phyloP scores from a whole-genome alignment of 2,888 invertebrate species.

The Oscheius onirici region DNA sequence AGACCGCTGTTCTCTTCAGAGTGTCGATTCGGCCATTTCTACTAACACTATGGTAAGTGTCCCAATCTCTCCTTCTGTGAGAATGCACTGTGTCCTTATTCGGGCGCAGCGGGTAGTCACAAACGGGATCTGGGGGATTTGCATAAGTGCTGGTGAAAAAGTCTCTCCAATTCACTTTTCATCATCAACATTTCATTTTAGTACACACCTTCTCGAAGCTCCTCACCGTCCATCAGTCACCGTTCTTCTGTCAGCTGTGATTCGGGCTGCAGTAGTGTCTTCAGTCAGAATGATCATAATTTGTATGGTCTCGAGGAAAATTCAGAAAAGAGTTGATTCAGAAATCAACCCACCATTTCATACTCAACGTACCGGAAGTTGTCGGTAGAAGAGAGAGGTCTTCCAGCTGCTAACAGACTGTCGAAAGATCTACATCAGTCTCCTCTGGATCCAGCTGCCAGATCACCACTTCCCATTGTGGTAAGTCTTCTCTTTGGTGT shows the following conservation, averaged over 20 bases:
- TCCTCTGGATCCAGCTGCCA: slow-evolving; percentile 25
- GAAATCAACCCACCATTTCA: slow-evolving; percentile 39
- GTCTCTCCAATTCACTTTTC: neutral
- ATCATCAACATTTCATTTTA: slow-evolving; percentile 4
- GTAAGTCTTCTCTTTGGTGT: too few relatives aligned
- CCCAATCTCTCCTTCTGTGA: neutral
- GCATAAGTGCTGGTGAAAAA: slow-evolving; percentile 1
- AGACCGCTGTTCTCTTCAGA: slow-evolving; percentile 45
- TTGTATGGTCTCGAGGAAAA: neutral
- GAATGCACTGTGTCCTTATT: slow-evolving; percentile 21
- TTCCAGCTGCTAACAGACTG: slow-evolving; percentile 11
- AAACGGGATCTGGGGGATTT: slow-evolving; percentile 20
- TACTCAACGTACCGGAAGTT: slow-evolving; percentile 51
- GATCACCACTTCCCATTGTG: slow-evolving; percentile 31
- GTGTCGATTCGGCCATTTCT: slow-evolving; percentile 48
- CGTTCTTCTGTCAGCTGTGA: slow-evolving; percentile 35
- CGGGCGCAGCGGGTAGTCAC: slow-evolving; percentile 14
- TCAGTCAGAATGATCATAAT: slow-evolving; percentile 24
- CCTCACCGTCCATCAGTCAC: slow-evolving; percentile 33
- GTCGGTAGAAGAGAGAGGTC: slow-evolving; percentile 40
- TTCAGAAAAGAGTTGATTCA: neutral
- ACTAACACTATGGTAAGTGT: slow-evolving; percentile 19
- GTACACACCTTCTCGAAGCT: slow-evolving; percentile 26
- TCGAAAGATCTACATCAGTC: slow-evolving; percentile 28
- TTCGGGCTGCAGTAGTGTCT: slow-evolving; percentile 32